phyloP scores from a whole-genome alignment of 2,888 invertebrate genomes.

The Bugula neritina region DNA sequence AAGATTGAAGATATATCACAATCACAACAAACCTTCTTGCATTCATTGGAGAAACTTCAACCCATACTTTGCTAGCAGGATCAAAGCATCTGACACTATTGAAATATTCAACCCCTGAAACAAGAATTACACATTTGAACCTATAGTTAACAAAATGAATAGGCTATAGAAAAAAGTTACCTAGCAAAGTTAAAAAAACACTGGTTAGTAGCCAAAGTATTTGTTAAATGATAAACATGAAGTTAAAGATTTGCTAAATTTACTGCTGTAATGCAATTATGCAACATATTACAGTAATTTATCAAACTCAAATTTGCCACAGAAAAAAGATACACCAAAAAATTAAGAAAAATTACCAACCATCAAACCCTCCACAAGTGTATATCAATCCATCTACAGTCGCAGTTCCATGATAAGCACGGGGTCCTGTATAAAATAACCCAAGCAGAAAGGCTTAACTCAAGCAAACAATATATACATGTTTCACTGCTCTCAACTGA shows the following conservation, averaged over 20 bases:
- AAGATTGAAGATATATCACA: too few species aligned
- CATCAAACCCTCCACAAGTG: constrained; percentile 87
- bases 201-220: too few species aligned
- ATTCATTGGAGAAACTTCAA: constrained; percentile 81
- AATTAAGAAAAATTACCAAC: too few species aligned
- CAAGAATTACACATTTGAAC: not conserved
- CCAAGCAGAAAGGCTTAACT: not conserved
- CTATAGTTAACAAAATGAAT: not conserved
- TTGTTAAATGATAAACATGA: too few species aligned
- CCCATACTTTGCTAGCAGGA: constrained; percentile 76
- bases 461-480: too few species aligned
- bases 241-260: too few species aligned
- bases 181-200: too few species aligned
- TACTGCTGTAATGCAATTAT: not conserved
- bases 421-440: too few species aligned
- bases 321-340: too few species aligned
- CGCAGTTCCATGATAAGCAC: constrained; percentile 89
- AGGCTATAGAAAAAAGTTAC: not conserved
- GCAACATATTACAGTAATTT: too few species aligned
- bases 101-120: constrained; percentile 74
- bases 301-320: too few species aligned
- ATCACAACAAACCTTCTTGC: constrained; percentile 59
- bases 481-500: too few species aligned
- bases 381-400: constrained; percentile 78
- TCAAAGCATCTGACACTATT: constrained; percentile 82